Base-by-base conservation (phyloP, 2,888 invertebrate genomes). In the Cenopis cana region DNA sequence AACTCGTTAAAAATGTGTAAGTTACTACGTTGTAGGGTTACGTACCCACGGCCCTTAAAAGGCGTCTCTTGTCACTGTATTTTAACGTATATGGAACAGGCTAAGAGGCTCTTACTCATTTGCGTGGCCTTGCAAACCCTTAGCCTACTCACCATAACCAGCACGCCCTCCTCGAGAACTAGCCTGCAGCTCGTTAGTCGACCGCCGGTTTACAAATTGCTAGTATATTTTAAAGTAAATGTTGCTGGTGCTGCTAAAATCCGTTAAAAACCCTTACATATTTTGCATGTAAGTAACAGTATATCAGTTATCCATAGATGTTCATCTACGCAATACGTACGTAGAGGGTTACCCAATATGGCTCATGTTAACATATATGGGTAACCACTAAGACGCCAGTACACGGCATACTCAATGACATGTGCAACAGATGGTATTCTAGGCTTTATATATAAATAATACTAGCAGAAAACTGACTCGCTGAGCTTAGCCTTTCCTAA, bases 11-110 rank as follows among this genome's bases (percentile, higher is more conserved):
- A 55, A 85, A 86, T 55, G 12, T 68, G 29, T 38, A 46, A 3
- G 11, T 11, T 33, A 33, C 52, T 49, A 9, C 17, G 36, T 50
- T 59, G 36, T 33, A 64, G 56, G 17, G 55, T 49, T 46, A 20
- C 57, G 17, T 49, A 33, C n/a, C n/a, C n/a, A n/a, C 55, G 60
- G 46, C 60, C 49, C 49, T 60, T 66, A 66, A 71, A 71, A 66
- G 60, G 46, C 41, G 38, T 55, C 60, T 46, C 55, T 66, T 71
- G 85, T 84, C 82, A 80, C 76, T 77, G 76, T 77, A 75, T 75
- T 76, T 77, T 75, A 76, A 73, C 75, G 82, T 81, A 86, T 85
- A 81, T 87, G 77, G 88, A 82, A 77, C 83, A 75, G 76, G 81
- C 77, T 82, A 76, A 87, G 85, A 80, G 85, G 74, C 75, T 64